Evolutionary conservation across 2,113 vertebrate genomes (phyloP).

Genomic region (Chionodraco myersi): DNA sequence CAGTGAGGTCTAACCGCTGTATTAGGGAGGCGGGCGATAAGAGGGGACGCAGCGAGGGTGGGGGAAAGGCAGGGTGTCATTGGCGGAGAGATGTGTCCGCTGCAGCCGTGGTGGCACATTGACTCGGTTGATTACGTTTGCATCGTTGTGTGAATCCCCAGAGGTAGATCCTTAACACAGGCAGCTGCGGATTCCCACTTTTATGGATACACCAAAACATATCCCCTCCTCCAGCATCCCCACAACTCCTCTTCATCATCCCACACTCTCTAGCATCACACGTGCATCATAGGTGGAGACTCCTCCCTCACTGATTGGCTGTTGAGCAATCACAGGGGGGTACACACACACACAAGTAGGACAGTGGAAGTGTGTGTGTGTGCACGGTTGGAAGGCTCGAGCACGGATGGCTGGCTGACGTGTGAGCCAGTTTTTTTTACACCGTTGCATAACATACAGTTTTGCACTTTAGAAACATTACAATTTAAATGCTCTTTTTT

Average conservation of each 20-base stretch:
- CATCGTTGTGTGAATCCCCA: conserved; percentile 68
- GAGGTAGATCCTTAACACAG: conserved; percentile 48
- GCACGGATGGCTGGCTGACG: conserved; percentile 61
- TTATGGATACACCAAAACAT: conserved; percentile 51
- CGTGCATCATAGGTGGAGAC: conserved; percentile 41
- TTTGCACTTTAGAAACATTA: conserved; percentile 82
- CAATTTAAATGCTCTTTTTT: conserved; percentile 79
- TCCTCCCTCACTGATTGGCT: conserved; percentile 48
- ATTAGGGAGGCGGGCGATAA: conserved; percentile 52
- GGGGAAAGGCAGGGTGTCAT: conserved; percentile 21
- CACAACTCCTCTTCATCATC: conserved; percentile 11
- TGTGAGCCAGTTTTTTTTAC: conserved; percentile 52
- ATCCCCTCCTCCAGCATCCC: no score
- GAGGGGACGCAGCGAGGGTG: conserved; percentile 21
- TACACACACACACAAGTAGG: conserved; percentile 27
- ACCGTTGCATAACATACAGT: conserved; percentile 79
- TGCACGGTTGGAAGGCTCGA: conserved; percentile 63
- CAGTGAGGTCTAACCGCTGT: conserved; percentile 48
- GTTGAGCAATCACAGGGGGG: conserved; percentile 44
- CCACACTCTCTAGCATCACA: conserved; percentile 34
- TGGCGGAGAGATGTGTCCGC: conserved; percentile 35
- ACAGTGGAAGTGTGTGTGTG: conserved; percentile 28
- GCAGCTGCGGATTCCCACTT: conserved; percentile 62
- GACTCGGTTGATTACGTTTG: conserved; percentile 62
- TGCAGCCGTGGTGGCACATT: conserved; percentile 59